Evolutionary conservation across 2,113 vertebrate genomes (phyloP).

Genomic region (Protomyctophum bolini): DNA sequence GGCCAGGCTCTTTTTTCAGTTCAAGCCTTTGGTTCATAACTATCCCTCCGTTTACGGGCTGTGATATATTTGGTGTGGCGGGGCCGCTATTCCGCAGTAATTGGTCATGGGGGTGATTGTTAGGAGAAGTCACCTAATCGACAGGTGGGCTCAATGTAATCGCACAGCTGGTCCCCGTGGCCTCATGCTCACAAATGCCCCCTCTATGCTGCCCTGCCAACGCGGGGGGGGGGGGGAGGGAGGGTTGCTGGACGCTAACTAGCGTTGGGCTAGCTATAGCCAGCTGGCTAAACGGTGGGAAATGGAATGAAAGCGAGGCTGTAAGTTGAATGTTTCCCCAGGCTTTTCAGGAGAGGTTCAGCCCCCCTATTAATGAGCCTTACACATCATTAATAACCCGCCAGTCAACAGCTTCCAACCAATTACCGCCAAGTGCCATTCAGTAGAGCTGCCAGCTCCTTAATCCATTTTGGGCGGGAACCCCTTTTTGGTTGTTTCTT

Average conservation of each 20-base stretch:
- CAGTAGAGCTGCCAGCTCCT: background rate
- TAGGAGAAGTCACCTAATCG: constrained; percentile 31
- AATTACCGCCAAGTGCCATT: constrained; percentile 28
- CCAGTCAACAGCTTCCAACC: constrained; percentile 53
- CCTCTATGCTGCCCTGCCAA: constrained; percentile 13
- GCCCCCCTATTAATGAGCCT: constrained; percentile 50
- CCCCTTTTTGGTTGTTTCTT: no score
- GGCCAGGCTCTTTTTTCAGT: no score
- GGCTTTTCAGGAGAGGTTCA: constrained; percentile 33
- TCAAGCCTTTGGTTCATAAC: no score
- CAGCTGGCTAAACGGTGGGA: constrained; percentile 11
- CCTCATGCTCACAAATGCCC: constrained; percentile 15
- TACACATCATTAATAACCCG: constrained; percentile 69
- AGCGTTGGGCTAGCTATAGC: background rate
- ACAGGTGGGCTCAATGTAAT: constrained; percentile 47
- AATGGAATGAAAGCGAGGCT: constrained; percentile 24
- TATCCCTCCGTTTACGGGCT: background rate
- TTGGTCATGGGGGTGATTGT: constrained; percentile 39
- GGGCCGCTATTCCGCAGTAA: constrained; percentile 28
- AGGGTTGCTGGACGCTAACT: background rate
- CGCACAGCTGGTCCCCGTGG: constrained; percentile 31
- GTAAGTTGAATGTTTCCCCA: constrained; percentile 63
- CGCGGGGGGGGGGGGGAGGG: background rate
- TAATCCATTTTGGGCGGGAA: no score
- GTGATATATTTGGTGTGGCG: constrained; percentile 49